Evolutionary conservation across 2,113 vertebrate genomes (phyloP).

Genomic region (Sciurus niger): DNA sequence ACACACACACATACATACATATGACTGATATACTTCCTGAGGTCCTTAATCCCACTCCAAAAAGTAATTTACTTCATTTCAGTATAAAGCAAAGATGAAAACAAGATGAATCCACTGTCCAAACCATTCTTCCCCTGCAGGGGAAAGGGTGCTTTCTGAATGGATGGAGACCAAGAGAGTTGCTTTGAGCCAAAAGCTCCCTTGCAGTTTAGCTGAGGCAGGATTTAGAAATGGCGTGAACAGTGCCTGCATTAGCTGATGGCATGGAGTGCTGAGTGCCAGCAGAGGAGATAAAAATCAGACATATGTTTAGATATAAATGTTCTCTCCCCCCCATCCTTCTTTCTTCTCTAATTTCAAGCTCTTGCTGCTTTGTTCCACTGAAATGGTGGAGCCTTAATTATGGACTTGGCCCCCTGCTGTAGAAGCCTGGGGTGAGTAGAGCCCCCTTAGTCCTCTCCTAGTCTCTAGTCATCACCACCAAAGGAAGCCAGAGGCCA

Average conservation of each 20-base stretch:
- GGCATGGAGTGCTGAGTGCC: conserved; percentile 63
- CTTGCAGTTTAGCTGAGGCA: conserved; percentile 77
- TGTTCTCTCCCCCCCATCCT: conserved; percentile 24
- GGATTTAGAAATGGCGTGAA: conserved; percentile 64
- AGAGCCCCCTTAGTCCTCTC: conserved; percentile 2
- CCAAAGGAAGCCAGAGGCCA: conserved; percentile 1
- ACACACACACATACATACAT: background rate
- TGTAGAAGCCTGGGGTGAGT: background rate
- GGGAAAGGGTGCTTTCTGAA: conserved; percentile 66
- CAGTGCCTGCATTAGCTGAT: conserved; percentile 72
- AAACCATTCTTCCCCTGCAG: background rate
- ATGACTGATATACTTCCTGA: background rate
- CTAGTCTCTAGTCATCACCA: background rate
- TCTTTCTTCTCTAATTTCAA: conserved; percentile 58
- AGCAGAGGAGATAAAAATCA: conserved; percentile 71
- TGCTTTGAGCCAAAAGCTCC: conserved; percentile 60
- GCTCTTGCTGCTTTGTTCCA: conserved; percentile 59
- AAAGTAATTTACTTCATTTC: conserved; percentile 65
- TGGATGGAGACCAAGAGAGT: conserved; percentile 63
- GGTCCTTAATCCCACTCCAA: conserved; percentile 1
- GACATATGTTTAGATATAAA: conserved; percentile 76
- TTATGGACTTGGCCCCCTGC: conserved; percentile 24
- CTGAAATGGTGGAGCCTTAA: background rate
- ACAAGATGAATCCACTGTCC: conserved; percentile 37
- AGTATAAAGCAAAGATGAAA: conserved; percentile 77